Conservation (phyloP, 2,113 vertebrate genomes). For the Leucopsar rothschildi region DNA sequence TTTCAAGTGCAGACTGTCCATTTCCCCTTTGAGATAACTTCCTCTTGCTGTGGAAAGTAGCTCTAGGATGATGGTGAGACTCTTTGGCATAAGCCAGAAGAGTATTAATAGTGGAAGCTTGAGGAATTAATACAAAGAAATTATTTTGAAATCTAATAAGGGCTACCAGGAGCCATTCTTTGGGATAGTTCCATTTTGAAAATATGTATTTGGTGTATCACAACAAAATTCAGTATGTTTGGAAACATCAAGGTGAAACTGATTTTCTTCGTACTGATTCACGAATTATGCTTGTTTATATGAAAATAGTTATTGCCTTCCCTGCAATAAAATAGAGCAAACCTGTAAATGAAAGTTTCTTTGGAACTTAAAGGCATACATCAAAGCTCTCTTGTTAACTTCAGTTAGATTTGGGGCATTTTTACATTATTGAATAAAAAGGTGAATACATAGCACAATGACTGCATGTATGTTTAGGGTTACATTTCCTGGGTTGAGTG, state of each 20-base stretch:
- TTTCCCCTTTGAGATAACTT: background rate
- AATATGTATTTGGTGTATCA: background rate
- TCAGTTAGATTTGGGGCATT: background rate
- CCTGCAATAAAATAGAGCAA: background rate
- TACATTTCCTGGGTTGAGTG: background rate
- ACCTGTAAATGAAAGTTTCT: background rate
- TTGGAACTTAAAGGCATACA: background rate
- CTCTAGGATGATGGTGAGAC: background rate
- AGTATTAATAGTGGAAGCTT: background rate
- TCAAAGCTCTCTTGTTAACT: background rate
- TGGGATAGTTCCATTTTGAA: background rate
- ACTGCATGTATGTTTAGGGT: background rate
- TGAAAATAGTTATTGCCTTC: background rate
- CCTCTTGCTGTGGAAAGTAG: background rate
- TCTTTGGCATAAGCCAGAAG: background rate
- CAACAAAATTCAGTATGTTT: background rate
- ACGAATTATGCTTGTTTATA: background rate
- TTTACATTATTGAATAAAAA: background rate
- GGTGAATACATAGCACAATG: background rate
- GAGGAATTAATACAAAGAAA: background rate
- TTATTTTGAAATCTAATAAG: background rate
- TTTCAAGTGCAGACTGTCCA: background rate
- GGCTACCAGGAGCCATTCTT: background rate
- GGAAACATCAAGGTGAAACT: background rate
- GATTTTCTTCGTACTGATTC: background rate